Conservation (phyloP, 1,140 invertebrate genomes). For the Himalopsyche phryganea region DNA sequence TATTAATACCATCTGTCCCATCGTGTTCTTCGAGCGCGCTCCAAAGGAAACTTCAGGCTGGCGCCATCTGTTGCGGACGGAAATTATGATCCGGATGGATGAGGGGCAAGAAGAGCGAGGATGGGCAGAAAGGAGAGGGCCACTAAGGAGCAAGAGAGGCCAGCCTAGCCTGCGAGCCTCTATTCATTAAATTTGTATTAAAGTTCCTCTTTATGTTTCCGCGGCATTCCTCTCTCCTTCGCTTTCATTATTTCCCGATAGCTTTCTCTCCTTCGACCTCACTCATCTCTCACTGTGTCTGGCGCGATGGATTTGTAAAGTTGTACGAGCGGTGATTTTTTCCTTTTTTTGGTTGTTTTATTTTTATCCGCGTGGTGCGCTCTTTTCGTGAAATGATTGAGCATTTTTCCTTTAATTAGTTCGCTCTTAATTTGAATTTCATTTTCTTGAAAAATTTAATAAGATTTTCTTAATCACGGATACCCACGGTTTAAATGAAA, state of each 20-base stretch:
- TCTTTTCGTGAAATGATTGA: slow-evolving; percentile 31
- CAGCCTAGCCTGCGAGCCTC: slow-evolving; percentile 13
- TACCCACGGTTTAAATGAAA: too few species aligned
- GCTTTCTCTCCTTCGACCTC: not conserved
- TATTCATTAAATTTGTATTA: slow-evolving; percentile 37
- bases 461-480: slow-evolving; percentile 13
- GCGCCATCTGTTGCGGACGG: slow-evolving; percentile 34
- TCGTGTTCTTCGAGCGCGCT: slow-evolving; percentile 15
- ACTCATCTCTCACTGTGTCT: not conserved
- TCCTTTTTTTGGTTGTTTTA: slow-evolving; percentile 21
- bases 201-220: slow-evolving; percentile 35
- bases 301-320: slow-evolving; percentile 17
- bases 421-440: slow-evolving; percentile 33
- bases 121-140: not conserved
- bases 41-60: slow-evolving; percentile 22
- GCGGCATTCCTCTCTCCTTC: slow-evolving; percentile 14
- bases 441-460: slow-evolving; percentile 23
- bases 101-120: slow-evolving; percentile 9
- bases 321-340: slow-evolving; percentile 15
- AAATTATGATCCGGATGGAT: slow-evolving; percentile 31
- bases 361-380: slow-evolving; percentile 22
- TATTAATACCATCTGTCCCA: slow-evolving; percentile 35
- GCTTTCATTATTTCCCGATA: not conserved
- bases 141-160: not conserved
- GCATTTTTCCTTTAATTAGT: slow-evolving; percentile 35